Evolutionary conservation across 2,113 vertebrate genomes (phyloP).

Genomic region (Tragelaphus buxtoni): DNA sequence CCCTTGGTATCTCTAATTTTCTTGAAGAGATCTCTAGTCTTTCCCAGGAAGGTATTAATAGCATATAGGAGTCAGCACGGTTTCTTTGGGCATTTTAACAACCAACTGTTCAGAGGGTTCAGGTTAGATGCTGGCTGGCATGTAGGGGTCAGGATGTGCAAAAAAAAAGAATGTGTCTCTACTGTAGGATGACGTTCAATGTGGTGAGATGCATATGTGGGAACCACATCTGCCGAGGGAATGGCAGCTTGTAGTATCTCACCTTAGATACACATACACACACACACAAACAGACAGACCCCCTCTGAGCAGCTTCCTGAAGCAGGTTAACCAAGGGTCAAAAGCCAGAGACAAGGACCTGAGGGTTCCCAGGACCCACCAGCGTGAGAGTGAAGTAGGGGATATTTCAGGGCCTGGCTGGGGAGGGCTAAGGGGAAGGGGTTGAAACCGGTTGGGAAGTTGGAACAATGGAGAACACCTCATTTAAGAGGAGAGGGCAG

Average conservation of each 20-base stretch:
- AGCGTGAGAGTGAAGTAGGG: neutral
- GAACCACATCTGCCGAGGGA: neutral
- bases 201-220: neutral
- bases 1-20: too few relatives aligned
- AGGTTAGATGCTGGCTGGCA: neutral
- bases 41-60: neutral
- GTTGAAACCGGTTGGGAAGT: neutral
- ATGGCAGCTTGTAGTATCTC: neutral
- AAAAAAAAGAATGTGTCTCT: neutral
- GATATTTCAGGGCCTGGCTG: neutral
- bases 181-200: too few relatives aligned
- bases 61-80: neutral
- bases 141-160: neutral
- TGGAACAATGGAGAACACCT: neutral
- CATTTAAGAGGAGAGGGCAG: neutral
- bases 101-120: neutral
- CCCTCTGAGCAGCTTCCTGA: neutral
- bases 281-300: neutral
- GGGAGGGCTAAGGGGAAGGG: neutral
- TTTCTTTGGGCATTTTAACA: neutral
- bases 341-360: neutral
- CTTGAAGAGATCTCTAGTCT: too few relatives aligned
- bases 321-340: neutral
- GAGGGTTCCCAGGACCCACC: neutral
- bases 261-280: neutral